Base-by-base conservation (phyloP, 2,113 vertebrate genomes). In the Plecotus auritus region DNA sequence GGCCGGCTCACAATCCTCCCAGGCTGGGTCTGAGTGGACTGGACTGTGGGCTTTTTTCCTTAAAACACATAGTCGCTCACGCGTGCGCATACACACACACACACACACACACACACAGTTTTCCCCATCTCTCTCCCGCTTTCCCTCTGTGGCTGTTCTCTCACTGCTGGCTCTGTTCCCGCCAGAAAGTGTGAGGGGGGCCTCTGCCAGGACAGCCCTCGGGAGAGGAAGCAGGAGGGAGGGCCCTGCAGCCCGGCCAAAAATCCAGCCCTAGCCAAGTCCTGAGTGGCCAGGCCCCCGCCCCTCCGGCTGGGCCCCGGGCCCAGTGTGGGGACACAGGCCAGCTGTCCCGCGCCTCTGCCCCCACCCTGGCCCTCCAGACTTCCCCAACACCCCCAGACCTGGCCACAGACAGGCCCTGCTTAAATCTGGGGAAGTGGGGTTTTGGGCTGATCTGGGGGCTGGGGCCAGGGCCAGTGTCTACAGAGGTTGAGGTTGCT, bases 1-100 rank as follows among this genome's bases (percentile, higher is more conserved):
- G 98, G 98, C 98, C 98, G 97, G 97, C 96, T 97, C 97, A 93
- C 97, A 96, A 95, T 88, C 93, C 98, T 99, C 98, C 98, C 98
- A 97, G 98, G 98, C 98, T 92, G 87, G 94, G 90, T 81, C 91
- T 83, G 98, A 98, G 98, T 98, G 98, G 97, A 96, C 98, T 98
- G 88, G 97, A 96, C 98, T 98, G 85, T 56, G 85, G 81, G 97
- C 97, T 96, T 96, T 97, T 96, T 97, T 96, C 97, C 98, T 97
- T 86, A 93, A 90, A 93, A 93, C 76, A 82, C 95, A 87, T 59
- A 47, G 35, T 23, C 22, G 5, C 18, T 22, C 9, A 28, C 7
- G 23, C n/a, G 8, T 20, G 13, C 37, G 1, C 83, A 2, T 47
- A 2, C 66, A 4, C 74, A 47, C 86, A 18, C 72, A 7, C 89